phyloP scores from a whole-genome alignment of 2,113 vertebrate species.

The Eolophus roseicapilla region DNA sequence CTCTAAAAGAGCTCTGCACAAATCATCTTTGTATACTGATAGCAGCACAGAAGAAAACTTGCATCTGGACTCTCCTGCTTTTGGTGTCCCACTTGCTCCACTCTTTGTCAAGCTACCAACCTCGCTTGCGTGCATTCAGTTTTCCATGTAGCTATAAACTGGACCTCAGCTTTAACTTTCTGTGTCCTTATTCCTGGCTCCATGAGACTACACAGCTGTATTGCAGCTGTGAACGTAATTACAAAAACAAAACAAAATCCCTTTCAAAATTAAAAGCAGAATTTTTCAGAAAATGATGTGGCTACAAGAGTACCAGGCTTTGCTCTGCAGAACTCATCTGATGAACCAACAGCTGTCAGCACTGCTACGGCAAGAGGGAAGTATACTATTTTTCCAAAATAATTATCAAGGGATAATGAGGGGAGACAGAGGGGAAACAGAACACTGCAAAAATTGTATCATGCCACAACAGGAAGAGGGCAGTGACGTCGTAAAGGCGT shows the following conservation, averaged over 20 bases:
- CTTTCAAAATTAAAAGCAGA: not conserved
- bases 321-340: not conserved
- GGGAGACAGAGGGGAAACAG: not conserved
- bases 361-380: not conserved
- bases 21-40: not conserved
- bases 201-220: not conserved
- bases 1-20: not conserved
- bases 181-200: not conserved
- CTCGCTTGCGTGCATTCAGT: not conserved
- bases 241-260: not conserved
- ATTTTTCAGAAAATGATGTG: not conserved
- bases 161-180: not conserved
- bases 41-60: not conserved
- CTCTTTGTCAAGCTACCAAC: not conserved
- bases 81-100: not conserved
- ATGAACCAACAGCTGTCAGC: not conserved
- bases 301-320: not conserved
- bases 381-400: not conserved
- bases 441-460: not conserved
- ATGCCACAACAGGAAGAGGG: not conserved
- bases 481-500: accelerated
- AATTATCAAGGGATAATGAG: not conserved
- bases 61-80: not conserved
- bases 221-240: not conserved
- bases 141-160: not conserved